Evolutionary conservation across 1,140 invertebrate species (phyloP), one percentile per base, ranked within the genome.

Genomic region (Neodiprion fabricii): DNA sequence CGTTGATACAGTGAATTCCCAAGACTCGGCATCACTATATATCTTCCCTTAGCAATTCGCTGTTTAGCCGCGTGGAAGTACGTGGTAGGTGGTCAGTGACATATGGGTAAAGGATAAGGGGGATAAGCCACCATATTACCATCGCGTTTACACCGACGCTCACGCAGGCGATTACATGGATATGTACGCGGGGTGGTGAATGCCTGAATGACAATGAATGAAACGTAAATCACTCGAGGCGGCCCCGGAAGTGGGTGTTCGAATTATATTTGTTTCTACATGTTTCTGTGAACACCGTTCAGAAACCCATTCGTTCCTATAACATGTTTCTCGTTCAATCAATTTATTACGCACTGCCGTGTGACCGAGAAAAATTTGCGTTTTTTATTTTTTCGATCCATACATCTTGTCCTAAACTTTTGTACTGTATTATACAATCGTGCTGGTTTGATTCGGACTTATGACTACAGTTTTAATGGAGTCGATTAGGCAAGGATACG

Each of bases 11-110:
- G 53, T 61, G 53, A 7, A 61, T 61, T 61, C n/a, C 11, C 53
- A 61, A 61, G n/a, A 5, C 53, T 61, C 11, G 11, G 53, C 53
- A 61, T 17, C 53, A 61, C 53, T 61, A 14, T 17, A 61, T 61
- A 61, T 61, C 11, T 61, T 61, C 53, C 53, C 53, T 61, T 17
- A 61, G 53, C 53, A 61, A 61, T 61, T 61, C 53, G 53, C 53
- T 61, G n/a, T 61, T 61, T 61, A 61, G 53, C 53, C 53, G 53
- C n/a, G 11, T 61, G 11, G 53, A 61, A 61, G 53, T 17, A 17
- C 76, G 78, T 80, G 78, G 83, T 84, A 86, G 85, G 83, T 85
- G 84, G 84, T 85, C 83, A 84, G 81, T 85, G 85, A 86, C 83
- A 84, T 82, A 85, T 78, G 81, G 73, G 76, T 9, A 72, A 71